Evolutionary conservation across 2,113 vertebrate genomes (phyloP).

Genomic region (Podarcis muralis): DNA sequence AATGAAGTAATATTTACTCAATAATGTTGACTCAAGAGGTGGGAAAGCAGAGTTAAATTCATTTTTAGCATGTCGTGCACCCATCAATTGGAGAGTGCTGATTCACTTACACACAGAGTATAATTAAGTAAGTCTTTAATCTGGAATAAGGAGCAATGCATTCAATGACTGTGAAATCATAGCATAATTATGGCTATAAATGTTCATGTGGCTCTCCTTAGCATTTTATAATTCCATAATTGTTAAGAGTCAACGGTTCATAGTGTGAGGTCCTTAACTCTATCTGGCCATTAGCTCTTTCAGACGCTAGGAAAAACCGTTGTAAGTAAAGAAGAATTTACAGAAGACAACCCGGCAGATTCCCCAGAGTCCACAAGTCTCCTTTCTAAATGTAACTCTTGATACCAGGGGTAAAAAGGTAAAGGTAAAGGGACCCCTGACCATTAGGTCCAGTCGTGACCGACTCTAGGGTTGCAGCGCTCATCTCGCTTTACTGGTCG

Average conservation of each 20-base stretch:
- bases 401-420: not conserved
- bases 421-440: too few species aligned
- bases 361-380: slow-evolving; percentile 2
- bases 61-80: slow-evolving; percentile 51
- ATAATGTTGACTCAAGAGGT: slow-evolving; percentile 51
- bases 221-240: slow-evolving; percentile 28
- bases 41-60: slow-evolving; percentile 29
- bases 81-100: slow-evolving; percentile 49
- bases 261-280: slow-evolving; percentile 30
- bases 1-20: slow-evolving; percentile 46
- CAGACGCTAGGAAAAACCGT: not conserved
- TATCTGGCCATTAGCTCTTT: slow-evolving; percentile 11
- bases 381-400: slow-evolving; percentile 39
- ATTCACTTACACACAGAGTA: slow-evolving; percentile 53
- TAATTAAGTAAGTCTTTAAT: slow-evolving; percentile 63
- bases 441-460: too few species aligned
- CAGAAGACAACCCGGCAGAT: not conserved
- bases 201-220: slow-evolving; percentile 42
- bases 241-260: slow-evolving; percentile 19
- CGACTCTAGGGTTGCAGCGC: too few species aligned
- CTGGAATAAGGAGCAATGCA: slow-evolving; percentile 53
- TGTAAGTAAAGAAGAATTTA: not conserved
- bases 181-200: slow-evolving; percentile 52
- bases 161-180: slow-evolving; percentile 45
- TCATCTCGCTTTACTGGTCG: too few species aligned